These are phyloP conservation scores for Cancer borealis DNA, from an alignment of 2,888 invertebrate species.

Conservation along the genomic window DNA sequence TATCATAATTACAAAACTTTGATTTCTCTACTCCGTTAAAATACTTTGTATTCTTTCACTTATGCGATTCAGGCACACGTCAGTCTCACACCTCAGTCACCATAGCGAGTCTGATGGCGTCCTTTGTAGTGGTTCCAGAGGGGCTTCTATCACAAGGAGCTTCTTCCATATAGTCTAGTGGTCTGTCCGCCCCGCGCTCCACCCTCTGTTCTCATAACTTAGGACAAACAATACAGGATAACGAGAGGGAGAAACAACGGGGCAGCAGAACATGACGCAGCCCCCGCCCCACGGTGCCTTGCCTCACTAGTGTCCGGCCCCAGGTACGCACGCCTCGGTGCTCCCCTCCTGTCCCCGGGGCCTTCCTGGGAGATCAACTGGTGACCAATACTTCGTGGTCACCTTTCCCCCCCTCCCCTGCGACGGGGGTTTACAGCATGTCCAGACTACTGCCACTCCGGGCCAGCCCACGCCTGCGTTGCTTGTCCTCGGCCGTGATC, in stretches of 20 bases:
- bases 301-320: background rate
- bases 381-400: background rate
- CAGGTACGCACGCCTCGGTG: background rate
- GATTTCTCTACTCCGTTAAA: slow-evolving; percentile 9
- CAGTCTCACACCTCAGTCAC: slow-evolving; percentile 31
- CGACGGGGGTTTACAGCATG: slow-evolving; percentile 28
- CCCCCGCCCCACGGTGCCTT: slow-evolving; percentile 27
- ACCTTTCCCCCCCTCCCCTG: background rate
- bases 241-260: background rate
- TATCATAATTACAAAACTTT: slow-evolving; percentile 41
- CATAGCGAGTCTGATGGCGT: background rate
- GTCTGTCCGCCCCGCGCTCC: background rate
- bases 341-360: background rate
- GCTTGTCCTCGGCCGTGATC: slow-evolving; percentile 14
- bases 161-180: background rate
- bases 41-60: slow-evolving; percentile 19
- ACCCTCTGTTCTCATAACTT: slow-evolving; percentile 15
- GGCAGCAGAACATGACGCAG: background rate
- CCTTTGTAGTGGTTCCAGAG: background rate
- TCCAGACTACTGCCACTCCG: slow-evolving; percentile 33
- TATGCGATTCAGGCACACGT: slow-evolving; percentile 20
- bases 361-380: background rate
- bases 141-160: slow-evolving; percentile 40
- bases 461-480: slow-evolving; percentile 14
- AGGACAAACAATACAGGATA: background rate